phyloP scores from a whole-genome alignment of 2,888 invertebrate genomes.

The Ephialtes manifestator region DNA sequence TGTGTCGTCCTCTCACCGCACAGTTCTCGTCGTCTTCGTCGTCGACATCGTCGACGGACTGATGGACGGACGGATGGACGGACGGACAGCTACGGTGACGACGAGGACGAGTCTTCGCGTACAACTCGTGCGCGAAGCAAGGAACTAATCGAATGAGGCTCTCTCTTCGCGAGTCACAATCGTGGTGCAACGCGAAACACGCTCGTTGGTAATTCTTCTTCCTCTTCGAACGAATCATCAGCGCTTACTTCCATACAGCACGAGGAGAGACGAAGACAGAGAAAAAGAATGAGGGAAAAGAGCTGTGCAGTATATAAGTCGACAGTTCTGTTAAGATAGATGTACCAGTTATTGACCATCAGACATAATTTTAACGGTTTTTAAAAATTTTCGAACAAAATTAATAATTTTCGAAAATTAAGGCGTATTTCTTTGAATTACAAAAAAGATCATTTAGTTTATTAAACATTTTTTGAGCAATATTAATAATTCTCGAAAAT shows the following conservation, averaged over 20 bases:
- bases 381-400: neutral
- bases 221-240: constrained; percentile 29
- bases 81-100: constrained; percentile 47
- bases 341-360: constrained; percentile 31
- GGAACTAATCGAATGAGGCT: constrained; percentile 55
- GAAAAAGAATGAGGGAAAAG: constrained; percentile 4
- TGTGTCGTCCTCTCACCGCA: constrained; percentile 64
- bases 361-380: neutral
- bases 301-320: constrained; percentile 28
- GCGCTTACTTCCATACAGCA: constrained; percentile 16
- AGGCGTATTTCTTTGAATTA: too few relatives aligned
- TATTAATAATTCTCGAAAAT: too few relatives aligned
- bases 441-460: too few relatives aligned
- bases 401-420: too few relatives aligned
- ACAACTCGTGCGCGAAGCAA: constrained; percentile 55
- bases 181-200: constrained; percentile 37
- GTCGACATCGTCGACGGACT: too few relatives aligned
- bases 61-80: neutral
- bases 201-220: constrained; percentile 44
- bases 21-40: constrained; percentile 27
- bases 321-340: constrained; percentile 13
- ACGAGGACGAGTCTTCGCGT: constrained; percentile 46
- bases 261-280: constrained; percentile 8
- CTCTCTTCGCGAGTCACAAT: neutral
- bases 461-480: too few relatives aligned